Base-by-base conservation (phyloP, 2,113 vertebrate genomes). In the Thomomys bottae region DNA sequence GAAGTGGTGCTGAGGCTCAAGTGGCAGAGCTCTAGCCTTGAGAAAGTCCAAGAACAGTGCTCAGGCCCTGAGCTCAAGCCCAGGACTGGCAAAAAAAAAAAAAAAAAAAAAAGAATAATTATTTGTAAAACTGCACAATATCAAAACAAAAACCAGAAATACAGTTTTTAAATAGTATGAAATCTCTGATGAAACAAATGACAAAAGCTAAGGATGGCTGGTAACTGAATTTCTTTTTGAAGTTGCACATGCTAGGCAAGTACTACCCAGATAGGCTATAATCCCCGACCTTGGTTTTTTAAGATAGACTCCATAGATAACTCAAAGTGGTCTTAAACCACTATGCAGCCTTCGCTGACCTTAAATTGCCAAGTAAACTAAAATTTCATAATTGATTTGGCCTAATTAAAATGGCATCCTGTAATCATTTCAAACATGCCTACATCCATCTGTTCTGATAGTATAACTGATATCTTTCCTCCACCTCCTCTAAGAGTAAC, bases 401-500 rank as follows among this genome's bases (percentile, higher is more conserved):
- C 26, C 70, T 38, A 77, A 11, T 86, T 72, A 89, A 91, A 84
- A 36, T 90, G 11, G 28, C 49, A 72, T 70, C 59, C 61, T 88
- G n/a, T 84, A 89, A 94, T 84, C 9, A 89, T 68, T 89, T 92
- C 63, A 79, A 70, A 94, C 84, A 63, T 78, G 32, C 40, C 70
- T 21, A 85, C 77, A 76, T 49, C 75, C 61, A 81, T 63, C 85
- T 91, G 34, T 10, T 57, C 61, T 64, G 12, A 75, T 57, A 49
- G 49, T 71, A 42, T 79, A 88, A 92, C 6, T 73, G 36, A 89
- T 63, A 54, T 11, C 21, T 49, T 42, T 88, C 42, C 4, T 40
- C 28, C 49, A 8, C 59, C 81, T 78, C 61, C 77, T 32, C 6
- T 18, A 70, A 79, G 15, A 79, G 0, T 63, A 18, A 45, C 6